Conservation (phyloP, 2,113 vertebrate species). For the Cinclus cinclus region DNA sequence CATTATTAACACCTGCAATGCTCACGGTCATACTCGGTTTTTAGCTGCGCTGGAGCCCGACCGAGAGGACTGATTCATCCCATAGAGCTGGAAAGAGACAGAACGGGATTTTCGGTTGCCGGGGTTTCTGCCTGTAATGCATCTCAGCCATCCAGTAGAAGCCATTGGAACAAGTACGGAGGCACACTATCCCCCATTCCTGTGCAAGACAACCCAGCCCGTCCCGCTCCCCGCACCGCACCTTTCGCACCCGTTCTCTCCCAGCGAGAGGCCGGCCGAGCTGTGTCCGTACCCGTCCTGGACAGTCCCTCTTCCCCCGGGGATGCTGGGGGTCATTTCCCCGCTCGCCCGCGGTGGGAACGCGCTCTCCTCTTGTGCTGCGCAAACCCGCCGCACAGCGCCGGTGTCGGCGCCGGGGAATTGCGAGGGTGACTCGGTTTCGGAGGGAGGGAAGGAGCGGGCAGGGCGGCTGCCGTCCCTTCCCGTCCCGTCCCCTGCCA, state of each 20-base stretch:
- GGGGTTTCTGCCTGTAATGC: background rate
- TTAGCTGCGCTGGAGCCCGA: background rate
- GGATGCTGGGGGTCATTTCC: background rate
- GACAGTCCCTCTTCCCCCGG: background rate
- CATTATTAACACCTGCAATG: background rate
- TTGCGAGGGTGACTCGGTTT: no score
- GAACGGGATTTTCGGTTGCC: background rate
- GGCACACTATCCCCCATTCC: background rate
- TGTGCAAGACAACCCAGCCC: background rate
- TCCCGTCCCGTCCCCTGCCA: no score
- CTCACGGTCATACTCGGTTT: accelerated
- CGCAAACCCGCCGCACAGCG: background rate
- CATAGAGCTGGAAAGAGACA: background rate
- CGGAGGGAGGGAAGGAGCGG: background rate
- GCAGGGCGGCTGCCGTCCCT: no score
- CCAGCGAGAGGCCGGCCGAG: background rate
- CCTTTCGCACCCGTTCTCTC: background rate
- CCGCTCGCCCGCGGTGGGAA: background rate
- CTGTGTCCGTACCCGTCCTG: background rate
- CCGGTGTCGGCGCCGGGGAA: background rate
- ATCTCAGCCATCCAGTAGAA: background rate
- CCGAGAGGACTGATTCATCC: background rate
- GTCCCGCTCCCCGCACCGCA: background rate
- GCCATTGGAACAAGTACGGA: no score
- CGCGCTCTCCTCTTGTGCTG: background rate